Evolutionary conservation across 2,888 invertebrate species (phyloP).

Genomic region (Syrista parreyssii): DNA sequence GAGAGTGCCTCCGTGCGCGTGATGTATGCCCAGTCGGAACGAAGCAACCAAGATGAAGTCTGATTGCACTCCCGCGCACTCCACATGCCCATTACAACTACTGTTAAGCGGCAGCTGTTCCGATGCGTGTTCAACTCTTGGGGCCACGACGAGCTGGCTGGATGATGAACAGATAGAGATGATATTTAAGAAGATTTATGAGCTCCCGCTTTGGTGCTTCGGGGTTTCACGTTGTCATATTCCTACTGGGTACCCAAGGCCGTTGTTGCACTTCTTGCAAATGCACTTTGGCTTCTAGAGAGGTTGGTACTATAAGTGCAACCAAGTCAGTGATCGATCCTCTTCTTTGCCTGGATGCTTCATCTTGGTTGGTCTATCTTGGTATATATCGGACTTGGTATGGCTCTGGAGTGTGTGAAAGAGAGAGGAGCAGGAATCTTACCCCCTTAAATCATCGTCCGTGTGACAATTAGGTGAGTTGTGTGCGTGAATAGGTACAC

Average conservation of each 20-base stretch:
- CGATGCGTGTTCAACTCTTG: slow-evolving; percentile 22
- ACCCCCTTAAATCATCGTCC: slow-evolving; percentile 44
- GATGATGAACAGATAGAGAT: slow-evolving; percentile 53
- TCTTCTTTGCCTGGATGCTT: not conserved
- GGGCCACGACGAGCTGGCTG: slow-evolving; percentile 15
- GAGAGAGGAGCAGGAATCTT: not conserved
- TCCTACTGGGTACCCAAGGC: not conserved
- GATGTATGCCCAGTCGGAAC: slow-evolving; percentile 40
- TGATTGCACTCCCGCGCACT: slow-evolving; percentile 58
- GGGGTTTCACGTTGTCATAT: slow-evolving; percentile 28
- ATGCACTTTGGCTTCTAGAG: not conserved
- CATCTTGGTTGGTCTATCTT: not conserved
- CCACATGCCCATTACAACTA: slow-evolving; percentile 55
- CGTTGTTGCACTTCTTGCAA: not conserved
- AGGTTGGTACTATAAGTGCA: not conserved
- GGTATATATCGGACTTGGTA: not conserved
- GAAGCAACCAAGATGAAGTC: slow-evolving; percentile 54
- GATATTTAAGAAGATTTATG: slow-evolving; percentile 59
- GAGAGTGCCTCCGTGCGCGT: slow-evolving; percentile 18
- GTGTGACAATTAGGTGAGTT: slow-evolving; percentile 48
- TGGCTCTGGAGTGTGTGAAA: not conserved
- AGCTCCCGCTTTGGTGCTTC: slow-evolving; percentile 35
- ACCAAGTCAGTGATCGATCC: not conserved
- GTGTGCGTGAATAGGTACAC: slow-evolving; percentile 48
- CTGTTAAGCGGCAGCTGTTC: slow-evolving; percentile 54